phyloP scores from a whole-genome alignment of 2,888 invertebrate species.

The Hyppa rectilinea region DNA sequence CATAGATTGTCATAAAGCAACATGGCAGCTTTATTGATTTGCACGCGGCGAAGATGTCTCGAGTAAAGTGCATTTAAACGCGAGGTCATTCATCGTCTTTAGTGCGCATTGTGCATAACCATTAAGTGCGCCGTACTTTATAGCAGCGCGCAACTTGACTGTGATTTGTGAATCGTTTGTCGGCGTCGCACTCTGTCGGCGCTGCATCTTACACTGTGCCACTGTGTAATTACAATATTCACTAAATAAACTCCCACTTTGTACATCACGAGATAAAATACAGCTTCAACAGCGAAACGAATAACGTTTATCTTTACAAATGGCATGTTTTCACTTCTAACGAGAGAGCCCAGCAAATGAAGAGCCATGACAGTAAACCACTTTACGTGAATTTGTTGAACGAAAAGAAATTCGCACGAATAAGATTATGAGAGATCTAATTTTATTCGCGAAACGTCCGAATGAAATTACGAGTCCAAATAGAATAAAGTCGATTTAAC shows the following conservation, averaged over 20 bases:
- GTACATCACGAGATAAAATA: conserved; percentile 50
- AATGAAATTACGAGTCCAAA: conserved; percentile 76
- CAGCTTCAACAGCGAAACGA: conserved; percentile 48
- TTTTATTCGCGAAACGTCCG: conserved; percentile 77
- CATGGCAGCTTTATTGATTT: conserved; percentile 60
- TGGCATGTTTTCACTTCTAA: conserved; percentile 68
- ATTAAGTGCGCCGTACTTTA: conserved; percentile 63
- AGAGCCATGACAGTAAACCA: conserved; percentile 76
- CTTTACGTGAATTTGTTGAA: conserved; percentile 74
- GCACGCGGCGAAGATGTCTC: conserved; percentile 53
- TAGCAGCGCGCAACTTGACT: conserved; percentile 50
- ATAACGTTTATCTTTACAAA: conserved; percentile 67
- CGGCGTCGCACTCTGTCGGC: conserved; percentile 50
- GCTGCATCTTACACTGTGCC: conserved; percentile 57
- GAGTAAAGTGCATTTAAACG: conserved; percentile 61
- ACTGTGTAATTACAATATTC: conserved; percentile 60
- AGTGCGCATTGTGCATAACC: conserved; percentile 59
- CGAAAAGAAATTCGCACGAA: conserved; percentile 77
- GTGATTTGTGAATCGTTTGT: conserved; percentile 67
- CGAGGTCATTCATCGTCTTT: conserved; percentile 56
- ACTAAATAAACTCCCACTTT: conserved; percentile 53
- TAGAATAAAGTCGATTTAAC: conserved; percentile 77
- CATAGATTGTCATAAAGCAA: conserved; percentile 41
- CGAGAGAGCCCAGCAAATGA: conserved; percentile 72
- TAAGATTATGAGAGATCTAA: conserved; percentile 79